A percentile compares a stretch with the other conserved stretches of the same genome.
Conservation (phyloP, 2,113 vertebrate species). For the Semnopithecus entellus region DNA sequence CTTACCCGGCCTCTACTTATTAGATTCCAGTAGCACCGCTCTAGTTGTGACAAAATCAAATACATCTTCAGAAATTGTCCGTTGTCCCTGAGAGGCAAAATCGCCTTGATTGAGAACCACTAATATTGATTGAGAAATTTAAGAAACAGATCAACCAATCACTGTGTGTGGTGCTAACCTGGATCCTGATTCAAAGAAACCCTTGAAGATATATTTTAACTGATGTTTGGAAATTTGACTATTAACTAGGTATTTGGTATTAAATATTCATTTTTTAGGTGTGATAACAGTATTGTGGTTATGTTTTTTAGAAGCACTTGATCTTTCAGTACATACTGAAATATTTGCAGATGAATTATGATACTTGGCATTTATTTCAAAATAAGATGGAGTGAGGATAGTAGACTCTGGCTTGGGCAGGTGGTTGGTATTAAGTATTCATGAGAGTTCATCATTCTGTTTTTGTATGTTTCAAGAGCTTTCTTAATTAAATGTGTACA, state of each 20-base stretch:
- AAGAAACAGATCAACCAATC: neutral
- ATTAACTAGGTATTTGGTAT: neutral
- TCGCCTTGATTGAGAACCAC: neutral
- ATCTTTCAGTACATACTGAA: neutral
- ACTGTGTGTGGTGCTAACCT: neutral
- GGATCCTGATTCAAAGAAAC: neutral
- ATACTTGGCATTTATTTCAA: neutral
- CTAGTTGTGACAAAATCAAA: neutral
- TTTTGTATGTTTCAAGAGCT: neutral
- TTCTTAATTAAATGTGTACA: neutral
- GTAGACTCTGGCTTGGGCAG: neutral
- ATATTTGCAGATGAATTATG: constrained; percentile 9
- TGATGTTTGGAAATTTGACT: neutral
- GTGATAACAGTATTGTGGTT: neutral
- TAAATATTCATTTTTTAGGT: constrained; percentile 4
- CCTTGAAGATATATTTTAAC: neutral
- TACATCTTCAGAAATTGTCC: neutral
- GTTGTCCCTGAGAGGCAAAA: neutral
- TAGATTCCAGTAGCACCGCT: neutral
- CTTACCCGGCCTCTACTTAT: neutral
- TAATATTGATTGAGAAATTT: neutral
- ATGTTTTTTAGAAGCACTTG: neutral
- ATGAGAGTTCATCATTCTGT: neutral
- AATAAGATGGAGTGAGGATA: neutral
- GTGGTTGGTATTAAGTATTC: neutral